Base-by-base conservation (phyloP, 2,888 invertebrate species). In the Drosophila subquinaria region DNA sequence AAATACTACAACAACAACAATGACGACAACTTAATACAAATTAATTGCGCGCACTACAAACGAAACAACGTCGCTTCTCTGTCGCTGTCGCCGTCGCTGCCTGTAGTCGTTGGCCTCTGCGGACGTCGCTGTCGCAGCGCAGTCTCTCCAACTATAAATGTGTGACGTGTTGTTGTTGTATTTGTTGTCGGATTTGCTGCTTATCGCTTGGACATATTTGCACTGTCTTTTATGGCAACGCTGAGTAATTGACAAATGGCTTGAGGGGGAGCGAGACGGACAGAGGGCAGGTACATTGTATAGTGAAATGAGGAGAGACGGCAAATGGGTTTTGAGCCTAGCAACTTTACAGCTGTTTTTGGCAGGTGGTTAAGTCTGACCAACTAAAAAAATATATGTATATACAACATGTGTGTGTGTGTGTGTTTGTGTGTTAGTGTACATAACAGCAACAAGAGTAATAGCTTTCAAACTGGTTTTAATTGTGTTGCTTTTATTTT, bases 21-120 rank as follows among this genome's bases (percentile, higher is more conserved):
- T 61, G 67, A 69, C 43, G 67, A 64, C 35, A 81, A 75, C 69
- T 82, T 78, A 77, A 70, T 61, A 68, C 81, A 82, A 82, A 77
- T 82, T 82, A 82, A 82, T 82, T 82, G 80, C 72, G 67, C 76
- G 79, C 76, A 79, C 79, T 81, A 81, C 73, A 73, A 78, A 77
- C 77, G 76, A 81, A 83, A 40, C 48, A 48, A 17, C 59, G 48
- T 38, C 40, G 61, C 56, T 68, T 40, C 70, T 59, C 42, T 62
- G 71, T 40, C 57, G 42, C 59, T 1, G 30, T 30, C 1, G 30
- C 64, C 30, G 30, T 30, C 30, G 30, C 30, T 30, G 30, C 30
- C 30, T 30, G 8, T 30, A 23, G 68, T 70, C 70, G 71, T 71
- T 71, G 69, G 65, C 70, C 72, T 60, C 72, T 66, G 72, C 33